Evolutionary conservation across 2,797 vertebrate genomes (phyloP).

Genomic region (Crossoptilon crossoptilon): DNA sequence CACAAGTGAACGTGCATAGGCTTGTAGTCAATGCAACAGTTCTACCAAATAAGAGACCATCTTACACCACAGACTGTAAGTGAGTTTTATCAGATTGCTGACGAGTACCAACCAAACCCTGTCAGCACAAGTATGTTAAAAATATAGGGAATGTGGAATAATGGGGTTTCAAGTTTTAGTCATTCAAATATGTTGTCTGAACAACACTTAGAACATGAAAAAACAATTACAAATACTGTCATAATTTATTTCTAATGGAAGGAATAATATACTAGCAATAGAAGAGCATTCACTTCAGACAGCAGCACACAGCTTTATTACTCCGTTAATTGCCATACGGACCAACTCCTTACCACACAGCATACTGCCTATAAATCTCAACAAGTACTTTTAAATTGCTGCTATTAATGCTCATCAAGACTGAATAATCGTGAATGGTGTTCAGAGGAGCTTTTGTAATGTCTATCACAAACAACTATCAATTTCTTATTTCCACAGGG

Average conservation of each 20-base stretch:
- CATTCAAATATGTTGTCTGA: neutral
- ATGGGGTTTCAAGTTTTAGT: constrained; percentile 1
- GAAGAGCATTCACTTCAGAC: neutral
- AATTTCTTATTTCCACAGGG: constrained; percentile 60
- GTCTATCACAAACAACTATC: constrained; percentile 19
- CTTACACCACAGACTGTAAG: neutral
- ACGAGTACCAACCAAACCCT: constrained; percentile 2
- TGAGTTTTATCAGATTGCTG: neutral
- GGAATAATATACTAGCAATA: neutral
- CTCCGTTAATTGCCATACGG: constrained; percentile 31
- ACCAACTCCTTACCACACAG: constrained; percentile 38
- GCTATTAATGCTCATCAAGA: constrained; percentile 58
- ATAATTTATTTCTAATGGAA: neutral
- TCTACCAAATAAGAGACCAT: neutral
- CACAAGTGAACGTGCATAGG: neutral
- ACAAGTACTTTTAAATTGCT: constrained; percentile 52
- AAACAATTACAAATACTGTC: neutral
- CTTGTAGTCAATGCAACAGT: neutral
- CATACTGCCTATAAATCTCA: constrained; percentile 32
- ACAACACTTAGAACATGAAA: neutral
- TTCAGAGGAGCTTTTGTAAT: constrained; percentile 37
- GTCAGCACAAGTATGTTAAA: neutral
- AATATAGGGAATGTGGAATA: neutral
- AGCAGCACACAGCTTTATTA: constrained; percentile 30
- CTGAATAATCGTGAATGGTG: constrained; percentile 13